phyloP scores from a whole-genome alignment of 2,113 vertebrate species.

The Salminus brasiliensis region DNA sequence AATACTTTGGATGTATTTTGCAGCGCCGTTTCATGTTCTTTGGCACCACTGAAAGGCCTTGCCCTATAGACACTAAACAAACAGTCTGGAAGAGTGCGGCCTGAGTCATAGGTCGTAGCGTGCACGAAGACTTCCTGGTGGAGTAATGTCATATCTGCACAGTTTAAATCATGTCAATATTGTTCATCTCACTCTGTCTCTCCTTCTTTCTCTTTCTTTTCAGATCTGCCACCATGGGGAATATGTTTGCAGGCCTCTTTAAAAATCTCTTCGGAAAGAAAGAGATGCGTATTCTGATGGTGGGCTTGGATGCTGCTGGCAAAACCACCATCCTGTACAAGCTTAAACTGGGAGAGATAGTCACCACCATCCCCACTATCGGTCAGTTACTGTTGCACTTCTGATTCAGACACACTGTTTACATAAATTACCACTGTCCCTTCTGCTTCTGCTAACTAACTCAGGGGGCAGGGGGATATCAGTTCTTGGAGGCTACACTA shows the following conservation, averaged over 20 bases:
- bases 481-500: too few species aligned
- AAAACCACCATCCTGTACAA: constrained; percentile 88
- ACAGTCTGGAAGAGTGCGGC: too few species aligned
- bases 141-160: too few species aligned
- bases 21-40: neutral
- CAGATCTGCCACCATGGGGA: constrained; percentile 78
- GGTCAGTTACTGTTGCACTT: constrained; percentile 62
- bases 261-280: constrained; percentile 80
- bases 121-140: neutral
- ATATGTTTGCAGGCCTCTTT: constrained; percentile 72
- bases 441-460: too few species aligned
- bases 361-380: constrained; percentile 85
- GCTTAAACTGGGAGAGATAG: constrained; percentile 84
- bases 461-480: too few species aligned
- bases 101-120: too few species aligned
- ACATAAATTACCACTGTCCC: too few species aligned
- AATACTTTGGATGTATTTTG: neutral
- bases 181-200: neutral
- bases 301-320: constrained; percentile 84
- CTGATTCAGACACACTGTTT: too few species aligned
- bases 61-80: neutral
- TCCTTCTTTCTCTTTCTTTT: neutral
- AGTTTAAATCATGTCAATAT: neutral
- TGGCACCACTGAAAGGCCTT: neutral
- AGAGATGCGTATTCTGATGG: constrained; percentile 88